These are phyloP conservation scores for Rafetus swinhoei DNA, from an alignment of 2,113 vertebrate species.

Conservation along the genomic window DNA sequence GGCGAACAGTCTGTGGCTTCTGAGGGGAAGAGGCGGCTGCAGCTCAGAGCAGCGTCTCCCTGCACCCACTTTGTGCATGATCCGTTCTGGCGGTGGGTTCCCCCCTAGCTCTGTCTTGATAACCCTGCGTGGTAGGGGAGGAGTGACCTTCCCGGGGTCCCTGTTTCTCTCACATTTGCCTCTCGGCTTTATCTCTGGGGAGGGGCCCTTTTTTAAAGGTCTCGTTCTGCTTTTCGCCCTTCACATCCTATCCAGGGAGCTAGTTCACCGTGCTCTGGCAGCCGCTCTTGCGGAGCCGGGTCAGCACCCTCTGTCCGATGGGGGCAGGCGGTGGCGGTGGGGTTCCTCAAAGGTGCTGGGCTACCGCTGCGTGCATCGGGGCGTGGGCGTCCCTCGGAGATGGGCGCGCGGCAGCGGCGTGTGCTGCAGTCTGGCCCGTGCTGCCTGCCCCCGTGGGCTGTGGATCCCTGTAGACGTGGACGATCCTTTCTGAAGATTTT, in stretches of 20 bases:
- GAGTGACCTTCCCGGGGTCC: not conserved
- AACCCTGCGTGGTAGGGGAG: not conserved
- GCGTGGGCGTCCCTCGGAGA: not conserved
- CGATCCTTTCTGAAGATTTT: not conserved
- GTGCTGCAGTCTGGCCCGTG: rapidly evolving
- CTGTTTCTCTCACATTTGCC: rapidly evolving
- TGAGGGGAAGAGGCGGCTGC: not conserved
- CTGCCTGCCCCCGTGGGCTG: rapidly evolving
- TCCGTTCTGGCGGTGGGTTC: not conserved
- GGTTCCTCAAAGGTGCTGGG: not conserved
- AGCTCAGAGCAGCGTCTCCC: not conserved
- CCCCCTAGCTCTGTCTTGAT: not conserved
- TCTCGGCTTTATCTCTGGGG: not conserved
- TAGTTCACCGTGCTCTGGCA: too few species aligned
- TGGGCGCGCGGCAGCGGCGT: rapidly evolving
- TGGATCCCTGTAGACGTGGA: not conserved
- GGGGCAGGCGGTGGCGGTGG: not conserved
- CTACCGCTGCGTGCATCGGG: rapidly evolving
- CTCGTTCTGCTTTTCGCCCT: not conserved
- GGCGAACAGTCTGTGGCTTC: slow-evolving; percentile 30
- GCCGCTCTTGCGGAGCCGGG: too few species aligned
- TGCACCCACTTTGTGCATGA: not conserved
- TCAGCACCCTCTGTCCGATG: not conserved
- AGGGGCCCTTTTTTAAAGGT: not conserved
- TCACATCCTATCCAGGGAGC: not conserved